phyloP scores from a whole-genome alignment of 35 echinoderm and acorn worm species.

The Ophiothrix spiculata region DNA sequence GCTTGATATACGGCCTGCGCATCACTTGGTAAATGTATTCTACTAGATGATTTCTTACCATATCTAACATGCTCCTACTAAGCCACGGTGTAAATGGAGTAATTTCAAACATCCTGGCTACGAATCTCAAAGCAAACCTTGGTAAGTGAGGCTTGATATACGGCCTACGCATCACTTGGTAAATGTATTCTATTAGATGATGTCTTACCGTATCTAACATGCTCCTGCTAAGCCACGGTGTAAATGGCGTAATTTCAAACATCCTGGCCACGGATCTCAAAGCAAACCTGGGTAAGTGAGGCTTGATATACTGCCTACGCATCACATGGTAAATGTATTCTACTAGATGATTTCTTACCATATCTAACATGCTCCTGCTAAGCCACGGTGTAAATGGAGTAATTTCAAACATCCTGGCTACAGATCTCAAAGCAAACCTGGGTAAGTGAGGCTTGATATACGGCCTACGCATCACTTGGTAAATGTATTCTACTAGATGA shows the following conservation, averaged over 20 bases:
- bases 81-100: slow-evolving; percentile 70
- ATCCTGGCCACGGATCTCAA: slow-evolving; percentile 42
- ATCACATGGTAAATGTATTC: slow-evolving; percentile 87
- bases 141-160: slow-evolving; percentile 78
- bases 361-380: slow-evolving; percentile 79
- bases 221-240: slow-evolving; percentile 71
- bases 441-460: slow-evolving; percentile 78
- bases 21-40: slow-evolving; percentile 87
- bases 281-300: slow-evolving; percentile 64
- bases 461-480: slow-evolving; percentile 73
- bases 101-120: slow-evolving; percentile 58
- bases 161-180: slow-evolving; percentile 73
- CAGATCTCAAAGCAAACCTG: slow-evolving; percentile 46
- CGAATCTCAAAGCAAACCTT: slow-evolving; percentile 46
- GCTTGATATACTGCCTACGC: slow-evolving; percentile 69
- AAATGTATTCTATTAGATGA: no score
- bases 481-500: slow-evolving; percentile 83
- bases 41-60: slow-evolving; percentile 81
- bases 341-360: slow-evolving; percentile 87
- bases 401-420: slow-evolving; percentile 58
- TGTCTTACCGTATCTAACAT: slow-evolving; percentile 86
- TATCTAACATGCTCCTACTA: slow-evolving; percentile 79
- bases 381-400: slow-evolving; percentile 70
- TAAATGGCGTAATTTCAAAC: slow-evolving; percentile 67
- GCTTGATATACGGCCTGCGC: slow-evolving; percentile 71